Evolutionary conservation across 2,113 vertebrate species (phyloP).

Genomic region (Procavia capensis): DNA sequence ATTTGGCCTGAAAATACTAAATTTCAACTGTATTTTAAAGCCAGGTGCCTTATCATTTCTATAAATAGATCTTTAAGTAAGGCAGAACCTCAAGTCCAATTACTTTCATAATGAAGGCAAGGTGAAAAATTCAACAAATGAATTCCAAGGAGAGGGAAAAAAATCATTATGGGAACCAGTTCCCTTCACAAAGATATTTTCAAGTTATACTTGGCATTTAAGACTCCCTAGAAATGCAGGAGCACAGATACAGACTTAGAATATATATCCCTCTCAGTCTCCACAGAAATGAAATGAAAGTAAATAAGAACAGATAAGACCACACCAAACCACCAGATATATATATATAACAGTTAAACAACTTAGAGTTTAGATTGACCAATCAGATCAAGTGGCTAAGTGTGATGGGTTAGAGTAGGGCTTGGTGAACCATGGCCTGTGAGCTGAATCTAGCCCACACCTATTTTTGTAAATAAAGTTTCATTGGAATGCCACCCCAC

Average conservation of each 20-base stretch:
- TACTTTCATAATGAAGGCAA: background rate
- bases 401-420: background rate
- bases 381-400: background rate
- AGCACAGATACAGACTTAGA: background rate
- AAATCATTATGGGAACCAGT: background rate
- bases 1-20: constrained; percentile 4
- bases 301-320: background rate
- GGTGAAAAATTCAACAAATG: background rate
- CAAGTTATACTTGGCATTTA: background rate
- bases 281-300: background rate
- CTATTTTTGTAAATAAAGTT: background rate
- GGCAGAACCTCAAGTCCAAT: background rate
- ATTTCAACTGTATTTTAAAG: constrained; percentile 34
- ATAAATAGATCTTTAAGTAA: background rate
- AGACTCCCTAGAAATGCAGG: background rate
- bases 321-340: background rate
- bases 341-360: background rate
- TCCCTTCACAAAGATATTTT: background rate
- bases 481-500: background rate
- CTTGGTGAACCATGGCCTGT: background rate
- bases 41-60: background rate
- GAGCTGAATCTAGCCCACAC: background rate
- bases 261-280: accelerated
- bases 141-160: background rate
- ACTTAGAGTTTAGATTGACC: background rate